Percentiles rank a stretch among this genome's conserved stretches.
Evolutionary conservation across 2,797 vertebrate genomes (phyloP).

Genomic region (Syngnathus rostellatus): DNA sequence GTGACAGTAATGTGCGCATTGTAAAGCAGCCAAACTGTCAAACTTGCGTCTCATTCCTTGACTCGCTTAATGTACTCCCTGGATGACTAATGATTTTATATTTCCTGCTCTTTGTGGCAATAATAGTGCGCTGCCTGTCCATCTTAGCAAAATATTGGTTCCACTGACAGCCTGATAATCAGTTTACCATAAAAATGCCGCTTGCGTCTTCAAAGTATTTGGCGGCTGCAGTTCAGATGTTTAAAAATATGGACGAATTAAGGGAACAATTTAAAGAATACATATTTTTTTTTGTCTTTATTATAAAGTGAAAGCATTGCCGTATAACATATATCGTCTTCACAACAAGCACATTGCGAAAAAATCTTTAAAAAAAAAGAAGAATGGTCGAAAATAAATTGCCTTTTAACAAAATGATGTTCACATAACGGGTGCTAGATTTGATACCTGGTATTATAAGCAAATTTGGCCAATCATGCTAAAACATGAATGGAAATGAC

Average conservation of each 20-base stretch:
- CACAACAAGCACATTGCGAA: too few species aligned
- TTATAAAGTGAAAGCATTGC: not conserved
- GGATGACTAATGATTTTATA: constrained; percentile 24
- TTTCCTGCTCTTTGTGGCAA: not conserved
- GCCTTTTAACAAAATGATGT: not conserved
- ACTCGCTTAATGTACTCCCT: constrained; percentile 28
- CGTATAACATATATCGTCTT: too few species aligned
- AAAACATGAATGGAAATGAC: constrained; percentile 34
- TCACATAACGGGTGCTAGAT: not conserved
- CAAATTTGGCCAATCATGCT: not conserved
- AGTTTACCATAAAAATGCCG: not conserved
- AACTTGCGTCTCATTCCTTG: constrained; percentile 14
- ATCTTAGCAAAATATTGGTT: not conserved
- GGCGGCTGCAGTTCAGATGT: not conserved
- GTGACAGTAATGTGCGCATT: constrained; percentile 21
- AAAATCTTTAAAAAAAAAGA: too few species aligned
- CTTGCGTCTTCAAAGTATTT: not conserved
- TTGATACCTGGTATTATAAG: not conserved
- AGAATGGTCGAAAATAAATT: too few species aligned
- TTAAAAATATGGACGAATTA: not conserved
- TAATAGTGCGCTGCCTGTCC: not conserved
- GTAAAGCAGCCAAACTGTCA: constrained; percentile 22
- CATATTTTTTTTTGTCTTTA: not conserved
- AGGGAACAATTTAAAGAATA: not conserved
- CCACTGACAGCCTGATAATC: not conserved